Conservation (phyloP, 2,888 invertebrate genomes). For the Ormyrus nitidulus region DNA sequence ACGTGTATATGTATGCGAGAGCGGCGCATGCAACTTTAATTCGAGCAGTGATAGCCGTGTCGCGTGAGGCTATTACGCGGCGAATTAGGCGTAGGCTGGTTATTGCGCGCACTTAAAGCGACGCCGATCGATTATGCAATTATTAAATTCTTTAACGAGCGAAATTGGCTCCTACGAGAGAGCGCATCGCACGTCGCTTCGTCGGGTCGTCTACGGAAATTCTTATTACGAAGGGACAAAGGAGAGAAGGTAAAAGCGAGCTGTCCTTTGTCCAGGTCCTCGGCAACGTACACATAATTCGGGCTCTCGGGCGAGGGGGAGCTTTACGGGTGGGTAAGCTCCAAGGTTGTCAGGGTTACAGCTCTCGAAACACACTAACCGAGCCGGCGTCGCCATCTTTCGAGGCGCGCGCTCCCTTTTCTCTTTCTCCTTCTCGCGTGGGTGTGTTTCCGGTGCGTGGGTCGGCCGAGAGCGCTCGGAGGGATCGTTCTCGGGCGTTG, state of each 20-base stretch:
- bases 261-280: too few relatives aligned
- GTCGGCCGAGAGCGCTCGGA: neutral
- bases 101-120: neutral
- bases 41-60: neutral
- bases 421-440: conserved; percentile 37
- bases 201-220: too few relatives aligned
- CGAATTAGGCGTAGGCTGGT: neutral
- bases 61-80: too few relatives aligned
- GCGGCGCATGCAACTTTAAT: neutral
- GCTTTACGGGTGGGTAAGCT: conserved; percentile 64
- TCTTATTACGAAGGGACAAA: too few relatives aligned
- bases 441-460: conserved; percentile 54
- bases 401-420: conserved; percentile 46
- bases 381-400: conserved; percentile 65
- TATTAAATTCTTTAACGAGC: too few relatives aligned
- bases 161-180: too few relatives aligned
- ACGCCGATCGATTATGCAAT: neutral
- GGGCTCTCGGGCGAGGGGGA: conserved; percentile 47
- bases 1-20: neutral
- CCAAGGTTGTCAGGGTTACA: conserved; percentile 75
- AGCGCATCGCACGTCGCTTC: too few relatives aligned
- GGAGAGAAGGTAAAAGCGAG: too few relatives aligned
- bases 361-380: conserved; percentile 73
- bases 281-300: too few relatives aligned
- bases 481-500: too few relatives aligned